These are phyloP conservation scores for Epinephelus lanceolatus DNA, from an alignment of 2,113 vertebrate species.

Conservation along the genomic window DNA sequence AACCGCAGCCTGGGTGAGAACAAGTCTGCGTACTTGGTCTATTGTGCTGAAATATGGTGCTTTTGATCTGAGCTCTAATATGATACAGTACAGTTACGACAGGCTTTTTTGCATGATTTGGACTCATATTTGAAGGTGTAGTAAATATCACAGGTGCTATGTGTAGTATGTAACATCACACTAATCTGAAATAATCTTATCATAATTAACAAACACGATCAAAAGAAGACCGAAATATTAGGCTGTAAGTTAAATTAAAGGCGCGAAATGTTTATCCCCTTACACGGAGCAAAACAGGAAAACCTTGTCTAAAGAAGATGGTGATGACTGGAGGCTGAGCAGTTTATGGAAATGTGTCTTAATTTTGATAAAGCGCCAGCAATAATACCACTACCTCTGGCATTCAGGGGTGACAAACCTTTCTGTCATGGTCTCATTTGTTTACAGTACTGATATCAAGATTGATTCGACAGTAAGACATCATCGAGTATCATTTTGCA, in stretches of 20 bases:
- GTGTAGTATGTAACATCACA: neutral
- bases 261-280: no score
- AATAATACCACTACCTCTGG: neutral
- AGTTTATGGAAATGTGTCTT: neutral
- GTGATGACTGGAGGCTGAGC: no score
- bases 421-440: neutral
- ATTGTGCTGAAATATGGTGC: neutral
- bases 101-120: neutral
- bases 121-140: neutral
- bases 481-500: neutral
- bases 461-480: neutral
- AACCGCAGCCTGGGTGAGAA: constrained; percentile 93
- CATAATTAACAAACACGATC: neutral
- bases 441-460: neutral
- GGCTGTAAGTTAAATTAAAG: no score
- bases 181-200: neutral
- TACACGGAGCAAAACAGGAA: no score
- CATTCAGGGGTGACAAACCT: neutral
- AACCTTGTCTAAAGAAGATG: no score
- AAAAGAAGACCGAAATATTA: neutral
- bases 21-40: fast-evolving
- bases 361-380: neutral
- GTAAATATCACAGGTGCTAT: neutral
- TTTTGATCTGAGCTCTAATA: no score
- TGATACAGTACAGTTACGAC: no score